Base-by-base conservation (phyloP, 2,888 invertebrate species). In the Callyntrura sp. region DNA sequence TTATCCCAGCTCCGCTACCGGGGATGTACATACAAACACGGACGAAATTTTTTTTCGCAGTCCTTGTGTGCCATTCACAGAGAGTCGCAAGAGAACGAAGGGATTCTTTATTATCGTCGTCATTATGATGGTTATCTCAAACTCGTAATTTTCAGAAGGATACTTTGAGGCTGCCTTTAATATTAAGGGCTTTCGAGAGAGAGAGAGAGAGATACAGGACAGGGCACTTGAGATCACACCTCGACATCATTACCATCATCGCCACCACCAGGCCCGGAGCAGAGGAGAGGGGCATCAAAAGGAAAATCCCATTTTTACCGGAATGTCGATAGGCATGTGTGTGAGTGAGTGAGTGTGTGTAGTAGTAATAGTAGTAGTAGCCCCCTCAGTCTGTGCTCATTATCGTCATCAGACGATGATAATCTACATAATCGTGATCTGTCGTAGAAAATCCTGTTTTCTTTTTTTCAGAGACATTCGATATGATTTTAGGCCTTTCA, bases 151-250 rank as follows among this genome's bases (percentile, higher is more conserved):
- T 55, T 78, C 78, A 6, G 55, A 81, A 62, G 81, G 62, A 81
- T 81, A 81, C 81, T 81, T 81, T 45, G 25, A 35, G 60, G 62
- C 45, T 62, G 55, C 78, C 60, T 81, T 81, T 55, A n/a, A 55
- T 20, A 23, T 45, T 14, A n/a, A 20, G 12, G 51, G 20, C 25
- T 12, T n/a, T 35, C 35, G 35, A 35, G 35, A 35, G 35, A 6
- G 35, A 35, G 3, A 35, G 35, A 35, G 35, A 35, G 35, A 35
- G 35, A 35, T 17, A 48, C 68, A 84, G 83, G 68, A 70, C 83
- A 68, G 83, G 83, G 35, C 70, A 84, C 83, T 84, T 84, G 68
- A 84, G 62, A 84, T 55, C 60, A 70, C 68, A 84, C 70, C 83
- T 51, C 45, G 55, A 12, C 48, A 43, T 23, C 57, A 60, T 43